phyloP scores from a whole-genome alignment of 2,888 invertebrate genomes.

The Leptopilina myrica region DNA sequence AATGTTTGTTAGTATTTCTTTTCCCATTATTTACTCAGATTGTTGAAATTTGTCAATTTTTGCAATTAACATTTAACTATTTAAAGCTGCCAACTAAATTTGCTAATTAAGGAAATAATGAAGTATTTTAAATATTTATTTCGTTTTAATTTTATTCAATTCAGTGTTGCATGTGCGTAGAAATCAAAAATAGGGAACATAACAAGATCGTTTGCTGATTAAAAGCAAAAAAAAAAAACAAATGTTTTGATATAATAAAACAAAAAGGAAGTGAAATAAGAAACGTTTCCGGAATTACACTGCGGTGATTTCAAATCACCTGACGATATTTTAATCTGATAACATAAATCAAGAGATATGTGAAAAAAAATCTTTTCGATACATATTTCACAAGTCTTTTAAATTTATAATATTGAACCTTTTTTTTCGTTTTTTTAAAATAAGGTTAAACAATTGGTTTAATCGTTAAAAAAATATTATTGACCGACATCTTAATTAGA shows the following conservation, averaged over 20 bases:
- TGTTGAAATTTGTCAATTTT: no score
- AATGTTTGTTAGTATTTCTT: no score
- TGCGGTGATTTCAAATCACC: background rate
- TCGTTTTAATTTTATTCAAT: no score
- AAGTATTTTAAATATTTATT: no score
- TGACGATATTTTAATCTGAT: constrained; percentile 49
- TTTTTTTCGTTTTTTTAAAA: background rate
- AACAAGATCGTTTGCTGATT: no score
- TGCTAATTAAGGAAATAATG: no score
- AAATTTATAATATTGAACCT: constrained; percentile 33
- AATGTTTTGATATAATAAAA: constrained; percentile 47
- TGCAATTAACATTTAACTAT: no score
- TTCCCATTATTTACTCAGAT: no score
- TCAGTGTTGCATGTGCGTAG: no score
- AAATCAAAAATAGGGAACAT: no score
- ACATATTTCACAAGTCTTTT: constrained; percentile 24
- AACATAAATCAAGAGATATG: background rate
- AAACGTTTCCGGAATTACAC: constrained; percentile 58
- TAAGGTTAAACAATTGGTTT: constrained; percentile 18
- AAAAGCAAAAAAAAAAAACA: no score
- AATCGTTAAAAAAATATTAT: constrained; percentile 17
- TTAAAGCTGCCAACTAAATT: no score
- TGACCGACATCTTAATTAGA: constrained; percentile 29
- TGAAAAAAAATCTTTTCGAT: constrained; percentile 40
- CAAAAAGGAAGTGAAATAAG: constrained; percentile 47